phyloP scores from a whole-genome alignment of 2,797 vertebrate genomes.

The Pseudochirops cupreus region DNA sequence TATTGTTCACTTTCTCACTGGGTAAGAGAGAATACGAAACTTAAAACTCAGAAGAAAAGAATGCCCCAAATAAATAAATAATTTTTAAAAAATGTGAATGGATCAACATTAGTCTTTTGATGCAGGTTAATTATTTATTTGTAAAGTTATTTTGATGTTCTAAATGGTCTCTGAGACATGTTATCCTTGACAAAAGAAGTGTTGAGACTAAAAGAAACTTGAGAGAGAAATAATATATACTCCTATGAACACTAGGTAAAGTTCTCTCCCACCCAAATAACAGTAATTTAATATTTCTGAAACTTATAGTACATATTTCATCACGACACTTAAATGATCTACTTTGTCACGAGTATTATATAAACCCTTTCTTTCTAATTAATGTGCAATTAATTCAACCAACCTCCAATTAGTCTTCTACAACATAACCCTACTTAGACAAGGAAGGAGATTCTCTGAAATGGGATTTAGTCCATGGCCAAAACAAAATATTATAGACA shows the following conservation, averaged over 20 bases:
- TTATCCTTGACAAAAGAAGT: neutral
- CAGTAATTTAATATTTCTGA: constrained; percentile 41
- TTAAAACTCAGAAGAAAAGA: neutral
- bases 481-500: constrained; percentile 77
- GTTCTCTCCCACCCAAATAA: constrained; percentile 66
- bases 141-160: neutral
- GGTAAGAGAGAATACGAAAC: neutral
- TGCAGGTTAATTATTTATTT: neutral
- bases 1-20: neutral
- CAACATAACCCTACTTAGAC: constrained; percentile 74
- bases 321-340: constrained; percentile 66
- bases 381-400: constrained; percentile 80
- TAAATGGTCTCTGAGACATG: neutral
- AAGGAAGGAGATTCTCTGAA: constrained; percentile 69
- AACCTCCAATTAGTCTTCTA: constrained; percentile 78
- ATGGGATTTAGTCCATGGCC: constrained; percentile 75
- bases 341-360: constrained; percentile 70
- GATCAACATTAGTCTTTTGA: neutral
- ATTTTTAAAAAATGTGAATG: neutral
- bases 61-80: neutral
- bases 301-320: constrained; percentile 5
- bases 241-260: constrained; percentile 12
- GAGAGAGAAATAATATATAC: neutral
- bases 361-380: constrained; percentile 76
- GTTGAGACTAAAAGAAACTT: neutral